Conservation (phyloP, 1,140 invertebrate species). For the Helicoverpa armigera region DNA sequence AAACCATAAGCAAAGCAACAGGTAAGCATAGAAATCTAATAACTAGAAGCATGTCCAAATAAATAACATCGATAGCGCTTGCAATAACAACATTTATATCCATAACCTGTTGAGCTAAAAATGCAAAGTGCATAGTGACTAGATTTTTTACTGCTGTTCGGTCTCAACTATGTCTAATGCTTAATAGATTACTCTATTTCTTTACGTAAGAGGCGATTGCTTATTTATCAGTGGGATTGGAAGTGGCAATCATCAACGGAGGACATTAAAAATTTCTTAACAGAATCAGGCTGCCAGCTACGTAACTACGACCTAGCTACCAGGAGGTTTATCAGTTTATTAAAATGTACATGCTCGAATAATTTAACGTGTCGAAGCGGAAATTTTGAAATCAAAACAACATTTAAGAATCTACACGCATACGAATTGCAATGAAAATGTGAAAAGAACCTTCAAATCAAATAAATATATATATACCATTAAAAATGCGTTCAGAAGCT, state of each 20-base stretch:
- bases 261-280: too few relatives aligned
- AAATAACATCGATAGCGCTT: conserved; percentile 34
- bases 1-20: not conserved
- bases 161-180: not conserved
- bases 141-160: conserved; percentile 21
- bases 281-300: too few relatives aligned
- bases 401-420: too few relatives aligned
- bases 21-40: not conserved
- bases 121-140: conserved; percentile 19
- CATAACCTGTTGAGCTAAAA: conserved; percentile 33
- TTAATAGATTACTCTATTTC: conserved; percentile 29
- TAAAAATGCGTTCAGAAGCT: too few relatives aligned
- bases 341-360: too few relatives aligned
- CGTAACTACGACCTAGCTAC: too few relatives aligned
- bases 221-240: not conserved
- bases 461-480: too few relatives aligned
- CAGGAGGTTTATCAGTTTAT: too few relatives aligned
- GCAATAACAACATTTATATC: conserved; percentile 26
- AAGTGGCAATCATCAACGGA: not conserved
- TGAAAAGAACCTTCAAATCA: too few relatives aligned
- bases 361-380: too few relatives aligned
- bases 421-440: too few relatives aligned
- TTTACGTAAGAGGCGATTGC: conserved; percentile 21
- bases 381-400: too few relatives aligned
- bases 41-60: not conserved